These are phyloP conservation scores for Drosophila erecta DNA, from an alignment of 1,140 invertebrate genomes.

Conservation along the genomic window DNA sequence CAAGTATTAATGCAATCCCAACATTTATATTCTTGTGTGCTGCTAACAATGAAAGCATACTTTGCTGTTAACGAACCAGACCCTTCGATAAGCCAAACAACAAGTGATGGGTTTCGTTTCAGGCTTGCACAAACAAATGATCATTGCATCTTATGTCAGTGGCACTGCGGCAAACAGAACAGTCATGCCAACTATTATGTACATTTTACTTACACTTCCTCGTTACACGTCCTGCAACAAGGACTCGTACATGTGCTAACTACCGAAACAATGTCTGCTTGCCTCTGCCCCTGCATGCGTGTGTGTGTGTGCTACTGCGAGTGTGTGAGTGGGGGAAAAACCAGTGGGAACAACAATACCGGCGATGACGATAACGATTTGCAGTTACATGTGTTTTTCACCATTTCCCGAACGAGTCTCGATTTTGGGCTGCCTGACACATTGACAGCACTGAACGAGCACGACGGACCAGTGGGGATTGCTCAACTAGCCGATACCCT, in stretches of 20 bases:
- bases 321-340: conserved; percentile 8
- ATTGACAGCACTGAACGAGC: conserved; percentile 61
- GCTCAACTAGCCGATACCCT: neutral
- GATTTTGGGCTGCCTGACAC: conserved; percentile 68
- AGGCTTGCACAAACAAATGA: conserved; percentile 33
- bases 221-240: conserved; percentile 40
- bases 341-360: conserved; percentile 17
- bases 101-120: conserved; percentile 26
- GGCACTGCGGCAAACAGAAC: conserved; percentile 19
- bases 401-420: conserved; percentile 55
- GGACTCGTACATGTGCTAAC: conserved; percentile 19
- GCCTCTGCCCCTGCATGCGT: neutral
- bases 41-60: neutral
- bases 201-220: conserved; percentile 47
- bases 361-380: conserved; percentile 51
- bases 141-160: conserved; percentile 30
- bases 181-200: conserved; percentile 43
- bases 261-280: conserved; percentile 48
- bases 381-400: conserved; percentile 70
- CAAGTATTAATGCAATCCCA: too few relatives aligned
- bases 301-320: neutral
- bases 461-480: neutral
- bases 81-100: conserved; percentile 5
- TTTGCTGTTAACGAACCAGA: neutral
- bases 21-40: conserved; percentile 8